Conservation (phyloP, 2,888 invertebrate genomes). For the Himalopsyche japonica region DNA sequence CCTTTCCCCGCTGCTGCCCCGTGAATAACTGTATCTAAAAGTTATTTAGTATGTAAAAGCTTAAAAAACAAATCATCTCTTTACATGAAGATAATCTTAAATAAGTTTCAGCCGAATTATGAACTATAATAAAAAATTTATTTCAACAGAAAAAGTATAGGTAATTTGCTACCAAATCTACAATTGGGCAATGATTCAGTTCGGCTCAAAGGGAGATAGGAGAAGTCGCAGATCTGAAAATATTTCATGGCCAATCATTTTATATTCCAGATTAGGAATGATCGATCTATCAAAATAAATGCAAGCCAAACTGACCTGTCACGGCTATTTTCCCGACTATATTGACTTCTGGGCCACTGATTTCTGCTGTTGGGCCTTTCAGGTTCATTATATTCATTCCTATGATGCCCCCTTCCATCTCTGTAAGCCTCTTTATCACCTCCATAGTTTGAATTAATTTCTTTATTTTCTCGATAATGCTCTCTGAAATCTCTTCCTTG, state of each 20-base stretch:
- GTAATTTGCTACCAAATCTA: too few species aligned
- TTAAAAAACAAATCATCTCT: too few species aligned
- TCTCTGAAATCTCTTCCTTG: constrained; percentile 33
- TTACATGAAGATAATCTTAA: too few species aligned
- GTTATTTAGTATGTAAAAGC: too few species aligned
- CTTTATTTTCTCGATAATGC: constrained; percentile 33
- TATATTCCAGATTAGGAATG: too few species aligned
- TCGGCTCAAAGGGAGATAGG: too few species aligned
- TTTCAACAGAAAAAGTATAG: too few species aligned
- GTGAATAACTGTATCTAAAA: constrained; percentile 35
- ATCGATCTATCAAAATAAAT: neutral
- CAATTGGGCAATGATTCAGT: too few species aligned
- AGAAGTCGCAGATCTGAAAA: too few species aligned
- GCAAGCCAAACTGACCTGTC: constrained; percentile 48
- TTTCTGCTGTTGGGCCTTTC: constrained; percentile 34
- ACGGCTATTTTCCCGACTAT: constrained; percentile 57
- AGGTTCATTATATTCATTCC: constrained; percentile 43
- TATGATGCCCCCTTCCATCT: constrained; percentile 47
- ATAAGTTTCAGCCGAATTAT: too few species aligned
- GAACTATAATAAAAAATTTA: too few species aligned
- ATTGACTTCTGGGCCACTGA: constrained; percentile 43
- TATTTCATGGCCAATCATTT: too few species aligned
- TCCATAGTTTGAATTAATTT: constrained; percentile 5
- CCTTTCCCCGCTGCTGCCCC: constrained; percentile 34
- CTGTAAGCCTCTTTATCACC: constrained; percentile 55